These are phyloP conservation scores for Sinocyclocheilus anshuiensis DNA, from an alignment of 2,113 vertebrate species.

Conservation along the genomic window DNA sequence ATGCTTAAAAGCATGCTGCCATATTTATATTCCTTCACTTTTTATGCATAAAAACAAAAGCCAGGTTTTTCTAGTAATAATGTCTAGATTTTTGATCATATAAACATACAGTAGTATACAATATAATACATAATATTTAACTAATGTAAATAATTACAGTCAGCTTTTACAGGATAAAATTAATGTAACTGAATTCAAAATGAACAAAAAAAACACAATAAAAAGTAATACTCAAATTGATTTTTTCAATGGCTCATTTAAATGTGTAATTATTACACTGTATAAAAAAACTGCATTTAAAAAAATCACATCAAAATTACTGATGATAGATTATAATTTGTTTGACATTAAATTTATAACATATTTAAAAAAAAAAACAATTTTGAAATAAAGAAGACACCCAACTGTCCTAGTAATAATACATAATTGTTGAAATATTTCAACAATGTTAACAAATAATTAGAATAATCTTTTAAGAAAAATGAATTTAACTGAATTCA, in stretches of 20 bases:
- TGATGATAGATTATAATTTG: background rate
- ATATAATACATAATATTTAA: background rate
- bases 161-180: background rate
- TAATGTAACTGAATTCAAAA: background rate
- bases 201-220: background rate
- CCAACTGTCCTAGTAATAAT: background rate
- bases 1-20: too few relatives aligned
- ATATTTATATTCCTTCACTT: too few relatives aligned
- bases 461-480: background rate
- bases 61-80: background rate
- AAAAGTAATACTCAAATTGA: too few relatives aligned
- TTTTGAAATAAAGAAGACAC: background rate
- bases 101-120: background rate
- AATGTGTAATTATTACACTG: background rate
- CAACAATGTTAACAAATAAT: background rate
- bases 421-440: background rate
- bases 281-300: background rate
- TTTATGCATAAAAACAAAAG: constrained; percentile 13
- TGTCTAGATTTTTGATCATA: background rate
- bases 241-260: background rate
- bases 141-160: background rate
- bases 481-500: background rate
- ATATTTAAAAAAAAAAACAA: background rate
- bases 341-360: background rate
- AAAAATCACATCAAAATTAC: background rate